A percentile compares a stretch with the other conserved stretches of the same genome.
phyloP scores from a whole-genome alignment of 1,140 invertebrate species.

The Neomicropteryx cornuta region DNA sequence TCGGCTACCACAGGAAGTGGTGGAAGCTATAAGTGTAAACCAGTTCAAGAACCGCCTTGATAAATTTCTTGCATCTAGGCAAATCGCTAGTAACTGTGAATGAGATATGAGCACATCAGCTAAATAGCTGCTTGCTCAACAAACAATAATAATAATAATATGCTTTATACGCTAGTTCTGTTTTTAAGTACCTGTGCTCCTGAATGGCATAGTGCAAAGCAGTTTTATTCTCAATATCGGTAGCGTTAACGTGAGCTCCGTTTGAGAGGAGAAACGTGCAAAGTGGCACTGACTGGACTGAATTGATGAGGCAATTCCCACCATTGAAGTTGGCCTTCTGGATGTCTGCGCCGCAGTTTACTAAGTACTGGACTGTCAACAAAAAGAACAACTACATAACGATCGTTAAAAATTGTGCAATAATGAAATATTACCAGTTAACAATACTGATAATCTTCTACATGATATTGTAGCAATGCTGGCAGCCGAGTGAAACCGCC shows the following conservation, averaged over 20 bases:
- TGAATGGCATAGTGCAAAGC: slow-evolving; percentile 91
- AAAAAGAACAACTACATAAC: slow-evolving; percentile 2
- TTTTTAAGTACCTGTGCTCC: slow-evolving; percentile 57
- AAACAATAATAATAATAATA: no score
- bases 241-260: slow-evolving; percentile 74
- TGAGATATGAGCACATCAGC: no score
- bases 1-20: no score
- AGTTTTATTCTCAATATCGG: slow-evolving; percentile 84
- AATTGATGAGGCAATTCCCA: slow-evolving; percentile 89
- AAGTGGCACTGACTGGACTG: slow-evolving; percentile 73
- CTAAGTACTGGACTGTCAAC: slow-evolving; percentile 58
- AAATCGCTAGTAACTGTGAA: no score
- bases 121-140: no score
- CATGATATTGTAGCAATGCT: neutral
- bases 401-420: neutral
- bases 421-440: neutral
- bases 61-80: no score
- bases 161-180: no score
- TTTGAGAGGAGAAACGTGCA: slow-evolving; percentile 70
- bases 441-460: neutral
- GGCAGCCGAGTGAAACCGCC: no score
- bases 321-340: slow-evolving; percentile 81
- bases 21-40: no score
- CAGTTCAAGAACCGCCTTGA: no score
- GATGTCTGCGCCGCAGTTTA: slow-evolving; percentile 78